Evolutionary conservation across 2,797 vertebrate genomes (phyloP), one percentile per base, ranked within the genome.

Genomic region (Parambassis ranga): DNA sequence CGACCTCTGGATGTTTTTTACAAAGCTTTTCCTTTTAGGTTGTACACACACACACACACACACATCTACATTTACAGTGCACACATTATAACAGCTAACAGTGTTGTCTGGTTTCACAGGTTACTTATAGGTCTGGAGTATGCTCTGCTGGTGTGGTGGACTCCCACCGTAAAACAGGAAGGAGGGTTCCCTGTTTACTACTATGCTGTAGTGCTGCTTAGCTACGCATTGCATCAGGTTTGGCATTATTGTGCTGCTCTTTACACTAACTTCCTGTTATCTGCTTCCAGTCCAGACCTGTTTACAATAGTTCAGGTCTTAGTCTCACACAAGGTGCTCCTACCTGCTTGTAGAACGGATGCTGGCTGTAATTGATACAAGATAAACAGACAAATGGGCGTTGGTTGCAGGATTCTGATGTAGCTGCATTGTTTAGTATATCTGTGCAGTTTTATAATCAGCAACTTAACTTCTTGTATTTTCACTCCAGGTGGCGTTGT

Each of bases 11-110:
- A 98, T 47, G 59, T 97, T 1, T 98, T 98, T 89, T 96, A 96
- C 84, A 98, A 94, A 92, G 97, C 98, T 32, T 98, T 97, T 86
- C 97, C 98, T 43, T 96, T 96, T 71, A 97, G 98, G 98, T 98
- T 64, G 69, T 36, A 39, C 13, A 52, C 22, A 35, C 31, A 30
- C 6, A 1, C 5, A 22, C 2, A 9, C 26, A 48, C 19, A 24
- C 5, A 49, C 2, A 44, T 1, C 2, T 27, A n/a, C 5, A 2
- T 20, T 51, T 8, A 1, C 5, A 10, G 10, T 2, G 4, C 27
- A 16, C 13, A 24, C 18, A 22, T n/a, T 32, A 15, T 10, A 13
- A 32, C 58, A 22, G 6, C 27, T 65, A 18, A 70, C 23, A 4
- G 15, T 43, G 16, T 52, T 63, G 15, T 20, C 23, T 14, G 71